phyloP scores from a whole-genome alignment of 2,797 vertebrate genomes.

The Leptoclinus maculatus region DNA sequence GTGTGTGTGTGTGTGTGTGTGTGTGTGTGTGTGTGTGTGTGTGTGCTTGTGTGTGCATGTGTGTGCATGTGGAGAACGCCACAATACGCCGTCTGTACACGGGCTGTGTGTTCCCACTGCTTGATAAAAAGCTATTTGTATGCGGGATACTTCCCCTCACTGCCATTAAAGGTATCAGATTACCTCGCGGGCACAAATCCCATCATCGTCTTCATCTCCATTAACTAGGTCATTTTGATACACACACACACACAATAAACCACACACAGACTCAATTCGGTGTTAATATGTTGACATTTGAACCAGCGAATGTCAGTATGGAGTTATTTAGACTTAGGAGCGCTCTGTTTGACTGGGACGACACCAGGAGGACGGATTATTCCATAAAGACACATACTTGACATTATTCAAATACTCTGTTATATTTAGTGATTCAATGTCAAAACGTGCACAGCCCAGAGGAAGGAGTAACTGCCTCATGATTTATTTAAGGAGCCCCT shows the following conservation, averaged over 20 bases:
- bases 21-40: too few species aligned
- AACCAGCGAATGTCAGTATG: conserved; percentile 41
- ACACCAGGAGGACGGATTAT: conserved; percentile 41
- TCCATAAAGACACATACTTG: conserved; percentile 61
- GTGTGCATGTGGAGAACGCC: not conserved
- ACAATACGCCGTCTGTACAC: conserved; percentile 15
- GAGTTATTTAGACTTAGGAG: conserved; percentile 42
- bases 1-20: too few species aligned
- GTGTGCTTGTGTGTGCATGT: too few species aligned
- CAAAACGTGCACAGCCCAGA: conserved; percentile 48
- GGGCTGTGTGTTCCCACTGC: conserved; percentile 31
- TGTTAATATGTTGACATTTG: conserved; percentile 72
- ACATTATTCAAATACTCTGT: conserved; percentile 60
- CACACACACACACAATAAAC: conserved; percentile 22
- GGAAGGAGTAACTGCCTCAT: conserved; percentile 41
- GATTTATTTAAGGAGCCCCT: conserved; percentile 50
- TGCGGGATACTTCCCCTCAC: conserved; percentile 53
- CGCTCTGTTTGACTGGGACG: conserved; percentile 31
- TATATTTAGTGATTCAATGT: conserved; percentile 74
- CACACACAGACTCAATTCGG: conserved; percentile 17
- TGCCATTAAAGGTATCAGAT: conserved; percentile 67
- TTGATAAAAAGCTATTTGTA: conserved; percentile 70
- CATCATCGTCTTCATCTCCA: conserved; percentile 72
- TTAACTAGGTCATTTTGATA: conserved; percentile 71
- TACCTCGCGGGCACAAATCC: conserved; percentile 61